These are phyloP conservation scores for Anarsia innoxiella DNA, from an alignment of 2,888 invertebrate genomes.

Conservation along the genomic window DNA sequence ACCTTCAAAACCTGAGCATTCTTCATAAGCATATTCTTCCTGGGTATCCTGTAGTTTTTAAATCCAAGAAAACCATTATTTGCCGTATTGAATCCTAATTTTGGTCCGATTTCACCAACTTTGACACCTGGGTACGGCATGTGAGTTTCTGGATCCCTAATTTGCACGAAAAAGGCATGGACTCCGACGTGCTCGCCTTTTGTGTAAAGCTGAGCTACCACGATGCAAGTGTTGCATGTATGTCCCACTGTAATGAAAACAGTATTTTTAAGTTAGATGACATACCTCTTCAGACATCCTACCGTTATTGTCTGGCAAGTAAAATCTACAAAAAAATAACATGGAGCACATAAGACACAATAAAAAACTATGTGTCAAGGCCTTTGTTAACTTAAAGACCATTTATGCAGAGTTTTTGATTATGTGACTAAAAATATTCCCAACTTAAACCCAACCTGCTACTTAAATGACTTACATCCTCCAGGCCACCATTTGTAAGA, in stretches of 20 bases:
- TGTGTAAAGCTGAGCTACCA: slow-evolving; percentile 90
- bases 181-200: slow-evolving; percentile 87
- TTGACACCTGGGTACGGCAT: slow-evolving; percentile 88
- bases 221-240: slow-evolving; percentile 90
- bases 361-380: no score
- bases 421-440: no score
- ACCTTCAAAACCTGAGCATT: slow-evolving; percentile 85
- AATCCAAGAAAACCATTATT: slow-evolving; percentile 95
- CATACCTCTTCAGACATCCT: no score
- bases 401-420: no score
- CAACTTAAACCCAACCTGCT: no score
- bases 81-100: slow-evolving; percentile 89
- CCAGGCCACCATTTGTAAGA: slow-evolving; percentile 99
- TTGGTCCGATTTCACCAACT: slow-evolving; percentile 94
- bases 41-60: slow-evolving; percentile 87
- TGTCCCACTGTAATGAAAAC: slow-evolving; percentile 82
- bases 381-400: no score
- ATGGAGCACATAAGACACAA: no score
- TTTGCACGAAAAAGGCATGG: slow-evolving; percentile 92
- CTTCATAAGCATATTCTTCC: slow-evolving; percentile 93
- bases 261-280: not conserved
- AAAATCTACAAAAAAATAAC: no score
- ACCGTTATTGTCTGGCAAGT: no score
- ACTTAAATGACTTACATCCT: slow-evolving; percentile 84
- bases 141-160: slow-evolving; percentile 89